Percentiles rank a stretch among this genome's conserved stretches.
phyloP scores from a whole-genome alignment of 2,113 vertebrate species.

The Mastomys coucha region DNA sequence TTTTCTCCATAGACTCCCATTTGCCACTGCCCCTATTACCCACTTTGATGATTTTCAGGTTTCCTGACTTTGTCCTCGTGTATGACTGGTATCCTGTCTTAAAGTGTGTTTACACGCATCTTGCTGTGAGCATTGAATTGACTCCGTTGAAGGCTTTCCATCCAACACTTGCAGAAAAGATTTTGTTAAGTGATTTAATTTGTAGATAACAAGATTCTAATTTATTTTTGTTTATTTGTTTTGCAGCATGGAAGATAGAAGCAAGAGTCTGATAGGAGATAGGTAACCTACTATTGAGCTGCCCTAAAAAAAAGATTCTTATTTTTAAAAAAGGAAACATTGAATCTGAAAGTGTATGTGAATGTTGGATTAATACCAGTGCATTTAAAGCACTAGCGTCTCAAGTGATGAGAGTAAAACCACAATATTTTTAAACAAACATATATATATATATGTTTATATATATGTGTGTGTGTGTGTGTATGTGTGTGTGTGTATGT shows the following conservation, averaged over 20 bases:
- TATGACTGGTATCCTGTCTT: background rate
- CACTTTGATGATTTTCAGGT: background rate
- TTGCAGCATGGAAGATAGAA: background rate
- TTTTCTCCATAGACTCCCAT: background rate
- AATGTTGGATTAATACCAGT: background rate
- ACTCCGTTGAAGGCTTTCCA: background rate
- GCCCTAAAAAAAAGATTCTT: background rate
- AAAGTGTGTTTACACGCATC: background rate
- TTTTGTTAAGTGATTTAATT: background rate
- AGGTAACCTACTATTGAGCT: no score
- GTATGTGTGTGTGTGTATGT: no score
- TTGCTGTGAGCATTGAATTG: background rate
- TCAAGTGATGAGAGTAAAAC: background rate
- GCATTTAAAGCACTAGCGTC: background rate
- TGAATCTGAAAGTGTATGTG: background rate
- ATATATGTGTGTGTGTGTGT: no score
- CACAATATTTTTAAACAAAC: background rate
- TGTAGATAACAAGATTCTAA: background rate
- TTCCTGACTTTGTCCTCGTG: background rate
- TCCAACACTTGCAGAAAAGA: background rate
- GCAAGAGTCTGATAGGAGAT: background rate
- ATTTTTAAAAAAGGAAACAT: background rate
- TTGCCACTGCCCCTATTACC: constrained; percentile 28
- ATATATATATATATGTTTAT: background rate
- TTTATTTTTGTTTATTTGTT: background rate